These are phyloP conservation scores for Caenorhabditis sp. DNA, from an alignment of 2,888 invertebrate species.

Conservation along the genomic window DNA sequence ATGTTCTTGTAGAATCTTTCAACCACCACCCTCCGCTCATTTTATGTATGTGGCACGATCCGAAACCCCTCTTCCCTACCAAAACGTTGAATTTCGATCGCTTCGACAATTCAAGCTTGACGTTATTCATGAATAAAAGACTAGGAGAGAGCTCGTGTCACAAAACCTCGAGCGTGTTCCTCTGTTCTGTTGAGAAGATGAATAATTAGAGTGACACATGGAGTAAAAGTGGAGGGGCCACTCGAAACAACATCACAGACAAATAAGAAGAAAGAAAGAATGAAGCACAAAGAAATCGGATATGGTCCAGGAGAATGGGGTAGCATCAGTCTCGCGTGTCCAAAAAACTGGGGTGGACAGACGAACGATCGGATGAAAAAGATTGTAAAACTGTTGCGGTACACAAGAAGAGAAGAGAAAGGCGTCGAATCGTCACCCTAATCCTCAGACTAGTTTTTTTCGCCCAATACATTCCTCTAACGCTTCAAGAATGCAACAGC, in stretches of 20 bases:
- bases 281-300: conserved; percentile 53
- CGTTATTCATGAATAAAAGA: conserved; percentile 56
- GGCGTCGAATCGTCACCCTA: conserved; percentile 41
- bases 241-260: conserved; percentile 43
- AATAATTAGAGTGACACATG: conserved; percentile 63
- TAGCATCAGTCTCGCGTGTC: conserved; percentile 16
- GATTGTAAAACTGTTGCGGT: conserved; percentile 55
- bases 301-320: conserved; percentile 35
- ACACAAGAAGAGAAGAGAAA: too few relatives aligned
- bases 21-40: too few relatives aligned
- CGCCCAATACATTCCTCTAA: neutral
- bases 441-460: conserved; percentile 47
- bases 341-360: conserved; percentile 23
- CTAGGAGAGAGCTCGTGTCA: neutral
- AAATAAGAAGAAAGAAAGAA: conserved; percentile 11
- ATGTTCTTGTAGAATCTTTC: too few relatives aligned
- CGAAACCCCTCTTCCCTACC: neutral
- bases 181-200: conserved; percentile 47
- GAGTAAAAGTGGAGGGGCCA: conserved; percentile 45
- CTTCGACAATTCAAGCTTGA: conserved; percentile 19
- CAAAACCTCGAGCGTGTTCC: conserved; percentile 14
- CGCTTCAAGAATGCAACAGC: conserved; percentile 19
- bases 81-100: conserved; percentile 4
- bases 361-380: conserved; percentile 39
- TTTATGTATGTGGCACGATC: neutral